Conservation (phyloP, 2,797 vertebrate genomes). For the Simalia tracyae region DNA sequence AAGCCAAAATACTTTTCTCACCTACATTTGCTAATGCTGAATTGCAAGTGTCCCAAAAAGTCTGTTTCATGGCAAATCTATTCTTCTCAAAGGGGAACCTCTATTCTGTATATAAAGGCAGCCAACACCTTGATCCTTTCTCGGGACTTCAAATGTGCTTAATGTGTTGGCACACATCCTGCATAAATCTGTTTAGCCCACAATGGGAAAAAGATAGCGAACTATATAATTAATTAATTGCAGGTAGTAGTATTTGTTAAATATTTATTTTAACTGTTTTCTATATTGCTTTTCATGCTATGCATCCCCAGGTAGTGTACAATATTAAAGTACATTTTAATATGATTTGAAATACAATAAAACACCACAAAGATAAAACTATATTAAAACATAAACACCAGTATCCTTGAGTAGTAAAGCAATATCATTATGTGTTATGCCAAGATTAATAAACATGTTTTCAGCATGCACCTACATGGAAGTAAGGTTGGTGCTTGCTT, state of each 20-base stretch:
- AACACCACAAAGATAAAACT: background rate
- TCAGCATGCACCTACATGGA: background rate
- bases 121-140: background rate
- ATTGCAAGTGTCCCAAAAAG: background rate
- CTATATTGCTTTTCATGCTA: too few relatives aligned
- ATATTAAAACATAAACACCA: background rate
- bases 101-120: background rate
- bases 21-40: background rate
- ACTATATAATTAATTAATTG: conserved; percentile 33
- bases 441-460: background rate
- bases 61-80: background rate
- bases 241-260: conserved; percentile 32
- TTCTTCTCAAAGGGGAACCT: background rate
- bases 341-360: too few relatives aligned
- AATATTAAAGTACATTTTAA: too few relatives aligned
- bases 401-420: background rate
- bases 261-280: too few relatives aligned
- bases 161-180: background rate
- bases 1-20: background rate
- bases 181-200: background rate
- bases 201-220: background rate
- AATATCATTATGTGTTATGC: background rate
- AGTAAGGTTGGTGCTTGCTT: background rate
- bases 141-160: background rate
- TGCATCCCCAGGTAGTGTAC: too few relatives aligned